Evolutionary conservation across 2,797 vertebrate species (phyloP), one percentile per base, ranked within the genome.

Genomic region (Chromis chromis): DNA sequence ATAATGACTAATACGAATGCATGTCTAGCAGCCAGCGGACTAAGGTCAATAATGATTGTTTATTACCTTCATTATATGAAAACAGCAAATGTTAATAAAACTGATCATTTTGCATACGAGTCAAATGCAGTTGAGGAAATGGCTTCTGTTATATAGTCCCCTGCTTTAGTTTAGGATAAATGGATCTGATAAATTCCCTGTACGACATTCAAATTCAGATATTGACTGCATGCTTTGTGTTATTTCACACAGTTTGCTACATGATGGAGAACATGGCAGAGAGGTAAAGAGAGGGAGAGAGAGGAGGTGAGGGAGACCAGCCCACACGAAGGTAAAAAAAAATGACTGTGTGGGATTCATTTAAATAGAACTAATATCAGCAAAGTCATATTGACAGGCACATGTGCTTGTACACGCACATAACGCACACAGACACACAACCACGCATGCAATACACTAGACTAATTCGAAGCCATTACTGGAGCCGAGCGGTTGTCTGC

Each of bases 1-100:
- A 58, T 82, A 74, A 88, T 88, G 86, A 82, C 82, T 76, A 68
- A 90, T 88, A 88, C 83, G 88, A 88, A 92, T 84, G 87, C 83
- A 88, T 79, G 84, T 81, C 79, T 65, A 42, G 59, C 21, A 86
- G 80, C 66, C 84, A 72, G 67, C 68, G 87, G 82, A 82, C 75
- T 54, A 67, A 81, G 81, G 81, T 93, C 90, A 86, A 92, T 93
- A 89, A 88, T 86, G 60, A 73, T 86, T 84, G 87, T 92, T 89
- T 90, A 89, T 89, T 70, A 78, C 55, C 55, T 87, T 90, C 80
- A 89, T 92, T 86, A 91, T 72, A 55, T 66, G 78, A 86, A 87
- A 87, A 86, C 48, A 68, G 78, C 62, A 81, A 88, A 82, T 82
- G 83, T 81, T 84, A 88, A 91, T 78, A 68, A 77, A 77, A 91